Percentiles rank a stretch among this genome's conserved stretches.
phyloP scores from a whole-genome alignment of 2,113 vertebrate genomes.

The Dicerorhinus sumatrensis region DNA sequence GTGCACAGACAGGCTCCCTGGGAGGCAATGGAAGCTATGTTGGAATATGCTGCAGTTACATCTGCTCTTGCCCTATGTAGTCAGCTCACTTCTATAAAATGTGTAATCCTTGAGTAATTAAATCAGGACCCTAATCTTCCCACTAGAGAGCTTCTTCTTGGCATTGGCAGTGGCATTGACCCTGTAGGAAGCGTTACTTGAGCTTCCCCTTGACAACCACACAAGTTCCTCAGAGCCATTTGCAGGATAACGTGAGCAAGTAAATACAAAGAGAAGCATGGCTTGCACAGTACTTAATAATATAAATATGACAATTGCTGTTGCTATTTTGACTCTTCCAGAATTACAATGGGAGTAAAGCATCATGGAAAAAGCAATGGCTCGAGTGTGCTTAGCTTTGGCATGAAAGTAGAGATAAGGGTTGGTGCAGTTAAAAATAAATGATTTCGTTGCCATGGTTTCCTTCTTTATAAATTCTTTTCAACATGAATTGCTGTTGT shows the following conservation, averaged over 20 bases:
- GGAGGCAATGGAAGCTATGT: not conserved
- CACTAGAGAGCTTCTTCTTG: not conserved
- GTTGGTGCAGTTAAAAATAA: constrained; percentile 74
- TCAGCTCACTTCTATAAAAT: not conserved
- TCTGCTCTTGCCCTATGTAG: not conserved
- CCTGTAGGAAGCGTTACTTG: not conserved
- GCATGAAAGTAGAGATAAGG: constrained; percentile 61
- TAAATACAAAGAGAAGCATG: constrained; percentile 18
- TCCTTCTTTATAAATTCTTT: constrained; percentile 73
- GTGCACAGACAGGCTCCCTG: not conserved
- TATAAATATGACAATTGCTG: constrained; percentile 30
- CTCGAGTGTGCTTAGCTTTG: constrained; percentile 32
- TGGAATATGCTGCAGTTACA: not conserved
- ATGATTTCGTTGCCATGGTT: constrained; percentile 80
- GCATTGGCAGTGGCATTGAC: not conserved
- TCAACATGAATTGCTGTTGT: constrained; percentile 75
- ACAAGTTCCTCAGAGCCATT: constrained; percentile 27
- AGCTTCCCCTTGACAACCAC: not conserved
- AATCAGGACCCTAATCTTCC: not conserved
- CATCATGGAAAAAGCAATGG: not conserved
- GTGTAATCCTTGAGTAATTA: not conserved
- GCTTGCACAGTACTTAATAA: not conserved
- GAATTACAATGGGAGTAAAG: constrained; percentile 34
- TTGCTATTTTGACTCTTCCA: constrained; percentile 47
- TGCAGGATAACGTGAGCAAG: not conserved